Evolutionary conservation across 2,113 vertebrate genomes (phyloP), one percentile per base, ranked within the genome.

Genomic region (Albula glossodonta): DNA sequence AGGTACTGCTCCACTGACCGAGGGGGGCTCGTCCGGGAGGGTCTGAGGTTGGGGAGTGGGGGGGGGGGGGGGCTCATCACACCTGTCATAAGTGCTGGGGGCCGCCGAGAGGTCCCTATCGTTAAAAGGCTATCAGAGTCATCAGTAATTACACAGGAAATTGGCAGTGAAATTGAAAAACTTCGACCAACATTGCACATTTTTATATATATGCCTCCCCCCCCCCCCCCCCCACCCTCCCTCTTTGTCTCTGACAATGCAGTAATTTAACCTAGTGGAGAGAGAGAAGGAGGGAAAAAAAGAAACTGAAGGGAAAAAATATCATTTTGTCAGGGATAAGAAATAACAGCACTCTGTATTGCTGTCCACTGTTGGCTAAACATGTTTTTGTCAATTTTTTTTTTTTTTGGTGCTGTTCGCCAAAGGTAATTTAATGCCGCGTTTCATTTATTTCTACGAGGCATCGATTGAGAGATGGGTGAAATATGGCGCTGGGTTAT

Each of bases 91-190:
- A 94, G 94, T 85, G 90, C 88, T 90, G 93, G 91, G 91, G 84
- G 84, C 92, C 88, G 92, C 87, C 92, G 93, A 91, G 91, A 93
- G 93, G 92, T 92, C 91, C 90, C 90, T 91, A 92, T 92, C 94
- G 93, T 96, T 93, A 94, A 95, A 96, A 96, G 92, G 92, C 94
- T 94, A 96, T 96, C 95, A 96, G 88, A 94, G 93, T 92, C 93
- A 93, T 93, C 91, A 87, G 93, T 96, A 96, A 97, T 96, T 95
- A 92, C 92, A 89, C 94, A 96, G 95, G 95, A 96, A 96, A 96
- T 96, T 95, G 94, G 92, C 92, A 93, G 89, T 95, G 95, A 95
- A 96, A 95, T 96, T 95, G 94, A 93, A 96, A 95, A 96, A 95
- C 94, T 96, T 96, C 93, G 94, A 93, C 94, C 92, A 91, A 88